phyloP scores from a whole-genome alignment of 92 coral and sea anemone species.

The Micromussa lordhowensis region DNA sequence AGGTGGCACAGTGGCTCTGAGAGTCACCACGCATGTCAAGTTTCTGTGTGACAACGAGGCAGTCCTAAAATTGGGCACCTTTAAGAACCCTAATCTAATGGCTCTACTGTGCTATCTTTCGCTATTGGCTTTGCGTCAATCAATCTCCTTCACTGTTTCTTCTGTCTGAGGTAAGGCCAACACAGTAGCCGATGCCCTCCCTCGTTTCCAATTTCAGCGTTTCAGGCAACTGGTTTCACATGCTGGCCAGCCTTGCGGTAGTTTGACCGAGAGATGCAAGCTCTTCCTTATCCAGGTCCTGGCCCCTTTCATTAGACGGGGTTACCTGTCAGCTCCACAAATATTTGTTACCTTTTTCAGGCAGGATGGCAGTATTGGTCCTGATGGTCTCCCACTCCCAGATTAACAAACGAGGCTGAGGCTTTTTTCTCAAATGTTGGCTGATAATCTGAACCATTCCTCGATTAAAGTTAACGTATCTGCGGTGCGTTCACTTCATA shows the following conservation, averaged over 20 bases:
- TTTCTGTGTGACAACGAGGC: conserved; percentile 57
- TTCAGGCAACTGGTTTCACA: conserved; percentile 46
- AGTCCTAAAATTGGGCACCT: conserved; percentile 40
- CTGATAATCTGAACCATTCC: background rate
- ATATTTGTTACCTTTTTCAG: conserved; percentile 2
- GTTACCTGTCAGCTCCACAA: too few species aligned
- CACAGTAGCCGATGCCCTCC: conserved; percentile 45
- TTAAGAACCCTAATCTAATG: conserved; percentile 7
- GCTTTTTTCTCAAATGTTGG: background rate
- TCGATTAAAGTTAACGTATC: background rate
- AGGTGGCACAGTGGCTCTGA: too few species aligned
- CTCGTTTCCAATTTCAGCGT: conserved; percentile 52
- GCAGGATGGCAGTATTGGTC: background rate
- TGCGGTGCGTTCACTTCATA: background rate
- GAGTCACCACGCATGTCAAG: conserved; percentile 4
- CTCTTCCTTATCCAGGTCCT: conserved; percentile 11
- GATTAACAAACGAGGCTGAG: too few species aligned
- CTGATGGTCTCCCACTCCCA: too few species aligned
- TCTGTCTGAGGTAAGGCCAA: conserved; percentile 52
- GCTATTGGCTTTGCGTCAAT: conserved; percentile 23
- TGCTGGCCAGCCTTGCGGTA: background rate
- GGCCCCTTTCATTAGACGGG: conserved; percentile 27
- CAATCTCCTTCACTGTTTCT: conserved; percentile 27
- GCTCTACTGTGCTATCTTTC: too few species aligned
- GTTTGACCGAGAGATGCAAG: conserved; percentile 6